A percentile compares a stretch with the other conserved stretches of the same genome.
Evolutionary conservation across 2,888 invertebrate genomes (phyloP).

Genomic region (Drosophila paranaensis): DNA sequence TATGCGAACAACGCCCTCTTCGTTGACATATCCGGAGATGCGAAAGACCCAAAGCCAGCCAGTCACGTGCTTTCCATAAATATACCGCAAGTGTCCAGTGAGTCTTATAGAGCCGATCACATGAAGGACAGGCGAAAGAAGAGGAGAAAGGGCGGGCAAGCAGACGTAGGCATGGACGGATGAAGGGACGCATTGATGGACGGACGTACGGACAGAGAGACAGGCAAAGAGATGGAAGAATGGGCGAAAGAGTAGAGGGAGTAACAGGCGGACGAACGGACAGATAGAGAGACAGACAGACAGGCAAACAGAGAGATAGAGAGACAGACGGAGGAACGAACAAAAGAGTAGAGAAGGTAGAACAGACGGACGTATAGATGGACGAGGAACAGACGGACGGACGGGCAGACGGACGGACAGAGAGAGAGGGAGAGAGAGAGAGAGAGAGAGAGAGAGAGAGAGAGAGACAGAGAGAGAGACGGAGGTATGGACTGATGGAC

Average conservation of each 20-base stretch:
- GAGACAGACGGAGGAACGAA: no score
- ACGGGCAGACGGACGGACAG: not conserved
- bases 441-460: not conserved
- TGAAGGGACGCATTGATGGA: no score
- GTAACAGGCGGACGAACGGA: not conserved
- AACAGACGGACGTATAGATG: not conserved
- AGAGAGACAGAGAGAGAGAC: not conserved
- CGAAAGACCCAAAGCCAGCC: not conserved
- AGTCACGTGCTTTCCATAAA: constrained; percentile 31
- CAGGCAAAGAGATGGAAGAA: not conserved
- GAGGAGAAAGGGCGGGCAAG: not conserved
- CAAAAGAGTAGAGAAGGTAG: no score
- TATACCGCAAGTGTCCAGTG: constrained; percentile 29
- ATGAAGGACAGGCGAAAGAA: not conserved
- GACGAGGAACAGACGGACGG: no score
- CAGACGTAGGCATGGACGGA: not conserved
- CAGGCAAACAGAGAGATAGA: not conserved
- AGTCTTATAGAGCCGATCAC: constrained; percentile 5
- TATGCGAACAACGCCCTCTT: constrained; percentile 37
- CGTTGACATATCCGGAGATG: constrained; percentile 1
- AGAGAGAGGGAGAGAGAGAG: not conserved
- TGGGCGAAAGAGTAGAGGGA: no score
- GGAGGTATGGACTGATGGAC: not conserved
- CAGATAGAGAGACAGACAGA: not conserved
- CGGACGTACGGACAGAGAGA: no score